These are phyloP conservation scores for Anableps anableps DNA, from an alignment of 2,797 vertebrate species.

Conservation along the genomic window DNA sequence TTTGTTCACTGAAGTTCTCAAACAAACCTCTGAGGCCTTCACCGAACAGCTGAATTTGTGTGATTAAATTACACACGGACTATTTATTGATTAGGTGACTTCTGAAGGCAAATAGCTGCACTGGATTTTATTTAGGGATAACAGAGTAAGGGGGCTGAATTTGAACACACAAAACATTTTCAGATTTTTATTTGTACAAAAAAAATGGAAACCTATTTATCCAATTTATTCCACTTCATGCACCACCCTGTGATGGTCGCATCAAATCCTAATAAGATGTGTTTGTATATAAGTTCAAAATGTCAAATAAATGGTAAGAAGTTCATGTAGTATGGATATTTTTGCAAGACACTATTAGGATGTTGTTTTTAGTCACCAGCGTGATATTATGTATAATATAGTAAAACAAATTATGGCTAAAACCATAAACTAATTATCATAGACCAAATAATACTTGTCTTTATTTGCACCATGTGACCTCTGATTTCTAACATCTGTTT, in stretches of 20 bases:
- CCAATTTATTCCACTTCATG: not conserved
- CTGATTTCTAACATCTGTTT: conserved; percentile 42
- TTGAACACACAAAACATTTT: not conserved
- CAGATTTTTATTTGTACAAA: not conserved
- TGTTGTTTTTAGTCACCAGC: not conserved
- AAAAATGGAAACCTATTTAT: not conserved
- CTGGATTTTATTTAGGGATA: too few relatives aligned
- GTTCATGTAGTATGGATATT: not conserved
- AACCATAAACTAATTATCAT: not conserved
- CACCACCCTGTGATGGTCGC: not conserved
- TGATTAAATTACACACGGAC: too few relatives aligned
- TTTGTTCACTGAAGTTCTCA: too few relatives aligned
- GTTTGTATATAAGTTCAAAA: not conserved
- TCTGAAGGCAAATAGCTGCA: too few relatives aligned
- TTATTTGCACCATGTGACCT: conserved; percentile 12
- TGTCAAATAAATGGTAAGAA: not conserved
- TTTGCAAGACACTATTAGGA: not conserved
- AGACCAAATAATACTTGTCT: conserved; percentile 9
- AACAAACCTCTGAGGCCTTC: too few relatives aligned
- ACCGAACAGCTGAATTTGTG: too few relatives aligned
- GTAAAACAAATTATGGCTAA: not conserved
- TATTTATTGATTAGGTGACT: too few relatives aligned
- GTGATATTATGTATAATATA: not conserved
- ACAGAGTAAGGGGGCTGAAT: not conserved
- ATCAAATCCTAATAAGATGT: not conserved